Conservation (phyloP, 2,888 invertebrate genomes). For the Agrotis clavis region DNA sequence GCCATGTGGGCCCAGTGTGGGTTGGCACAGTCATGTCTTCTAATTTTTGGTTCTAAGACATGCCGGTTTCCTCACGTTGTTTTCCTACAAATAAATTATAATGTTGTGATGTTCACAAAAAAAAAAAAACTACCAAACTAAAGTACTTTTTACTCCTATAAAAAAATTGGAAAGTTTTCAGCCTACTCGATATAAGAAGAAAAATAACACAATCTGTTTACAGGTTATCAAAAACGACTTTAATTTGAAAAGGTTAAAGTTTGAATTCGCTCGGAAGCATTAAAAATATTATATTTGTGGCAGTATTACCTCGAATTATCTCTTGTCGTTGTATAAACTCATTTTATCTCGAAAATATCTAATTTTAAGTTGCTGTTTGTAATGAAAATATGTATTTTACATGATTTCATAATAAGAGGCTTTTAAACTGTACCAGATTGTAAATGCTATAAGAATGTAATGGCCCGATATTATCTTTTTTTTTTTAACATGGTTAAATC, state of each 20-base stretch:
- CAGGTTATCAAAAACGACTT: not conserved
- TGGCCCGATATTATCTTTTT: not conserved
- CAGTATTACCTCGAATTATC: constrained; percentile 12
- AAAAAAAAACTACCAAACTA: too few relatives aligned
- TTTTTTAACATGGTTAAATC: too few relatives aligned
- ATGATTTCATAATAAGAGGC: constrained; percentile 8
- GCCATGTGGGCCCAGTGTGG: too few relatives aligned
- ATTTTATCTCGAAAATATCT: not conserved
- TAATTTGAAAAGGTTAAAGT: not conserved
- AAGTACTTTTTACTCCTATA: not conserved
- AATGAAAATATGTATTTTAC: not conserved
- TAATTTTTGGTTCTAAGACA: too few relatives aligned
- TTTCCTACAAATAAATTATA: too few relatives aligned
- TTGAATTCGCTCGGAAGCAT: not conserved
- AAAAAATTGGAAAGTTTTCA: not conserved
- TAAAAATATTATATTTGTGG: not conserved
- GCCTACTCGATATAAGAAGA: too few relatives aligned
- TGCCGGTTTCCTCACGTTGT: too few relatives aligned
- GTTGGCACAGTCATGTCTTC: too few relatives aligned
- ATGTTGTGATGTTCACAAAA: too few relatives aligned
- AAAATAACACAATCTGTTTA: not conserved
- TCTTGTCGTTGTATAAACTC: constrained; percentile 17
- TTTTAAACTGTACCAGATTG: not conserved
- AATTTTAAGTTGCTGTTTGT: constrained; percentile 23
- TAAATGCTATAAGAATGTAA: not conserved